Percentiles rank a stretch among this genome's conserved stretches.
Evolutionary conservation across 2,797 vertebrate species (phyloP).

Genomic region (Antennarius maculatus): DNA sequence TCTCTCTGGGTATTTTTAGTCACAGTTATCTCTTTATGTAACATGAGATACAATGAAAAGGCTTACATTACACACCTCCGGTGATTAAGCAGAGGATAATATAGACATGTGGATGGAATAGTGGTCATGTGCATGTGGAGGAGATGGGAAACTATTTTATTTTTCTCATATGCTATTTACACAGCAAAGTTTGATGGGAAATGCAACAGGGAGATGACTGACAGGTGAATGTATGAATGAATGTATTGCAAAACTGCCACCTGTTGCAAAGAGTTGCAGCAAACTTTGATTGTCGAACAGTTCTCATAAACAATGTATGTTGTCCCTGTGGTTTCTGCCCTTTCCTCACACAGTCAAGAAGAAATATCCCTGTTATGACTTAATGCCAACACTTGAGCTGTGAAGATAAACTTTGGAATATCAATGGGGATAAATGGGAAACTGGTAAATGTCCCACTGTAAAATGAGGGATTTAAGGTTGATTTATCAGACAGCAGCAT

Average conservation of each 20-base stretch:
- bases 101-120: conserved; percentile 39
- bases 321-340: conserved; percentile 9
- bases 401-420: conserved; percentile 26
- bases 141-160: conserved; percentile 11
- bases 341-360: conserved; percentile 35
- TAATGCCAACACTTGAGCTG: conserved; percentile 24
- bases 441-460: conserved; percentile 39
- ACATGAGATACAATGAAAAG: conserved; percentile 61
- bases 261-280: conserved; percentile 27
- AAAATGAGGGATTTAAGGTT: conserved; percentile 37
- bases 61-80: conserved; percentile 60
- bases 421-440: conserved; percentile 36
- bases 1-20: conserved; percentile 69
- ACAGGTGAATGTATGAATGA: conserved; percentile 20
- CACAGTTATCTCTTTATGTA: conserved; percentile 70
- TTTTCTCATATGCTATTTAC: conserved; percentile 18
- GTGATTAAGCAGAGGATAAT: conserved; percentile 66
- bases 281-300: conserved; percentile 15
- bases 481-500: conserved; percentile 27
- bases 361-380: conserved; percentile 12
- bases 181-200: conserved; percentile 14
- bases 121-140: neutral
- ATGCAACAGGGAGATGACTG: neutral
- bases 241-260: conserved; percentile 29
- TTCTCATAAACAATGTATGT: conserved; percentile 8